phyloP scores from a whole-genome alignment of 2,888 invertebrate genomes.

The Platypus cylindrus region DNA sequence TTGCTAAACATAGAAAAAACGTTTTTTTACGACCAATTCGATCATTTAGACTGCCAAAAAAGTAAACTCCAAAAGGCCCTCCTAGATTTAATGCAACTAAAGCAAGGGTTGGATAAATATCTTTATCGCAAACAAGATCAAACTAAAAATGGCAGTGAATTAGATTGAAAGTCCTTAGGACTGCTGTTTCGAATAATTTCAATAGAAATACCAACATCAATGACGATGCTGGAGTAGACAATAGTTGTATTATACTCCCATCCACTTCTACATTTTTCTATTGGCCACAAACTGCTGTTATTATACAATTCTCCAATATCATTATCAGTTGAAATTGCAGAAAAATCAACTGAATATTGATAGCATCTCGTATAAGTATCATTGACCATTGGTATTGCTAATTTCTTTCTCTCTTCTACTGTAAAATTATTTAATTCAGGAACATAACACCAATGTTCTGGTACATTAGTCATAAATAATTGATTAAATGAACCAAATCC shows the following conservation, averaged over 20 bases:
- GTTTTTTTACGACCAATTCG: conserved; percentile 74
- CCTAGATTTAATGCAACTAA: conserved; percentile 77
- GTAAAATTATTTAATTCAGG: conserved; percentile 51
- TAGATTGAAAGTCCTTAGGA: no score
- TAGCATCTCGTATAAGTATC: conserved; percentile 55
- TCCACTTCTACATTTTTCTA: conserved; percentile 57
- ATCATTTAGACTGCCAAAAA: conserved; percentile 78
- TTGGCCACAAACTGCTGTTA: conserved; percentile 40
- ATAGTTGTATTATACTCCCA: conserved; percentile 66
- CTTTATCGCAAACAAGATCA: conserved; percentile 75
- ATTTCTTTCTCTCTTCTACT: conserved; percentile 42
- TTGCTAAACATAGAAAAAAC: conserved; percentile 73
- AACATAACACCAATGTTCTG: conserved; percentile 74
- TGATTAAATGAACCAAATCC: conserved; percentile 90
- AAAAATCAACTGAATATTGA: conserved; percentile 62
- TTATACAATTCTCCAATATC: conserved; percentile 21
- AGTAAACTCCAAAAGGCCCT: conserved; percentile 80
- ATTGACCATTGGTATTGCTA: conserved; percentile 49
- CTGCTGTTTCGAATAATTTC: no score
- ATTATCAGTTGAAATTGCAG: conserved; percentile 35
- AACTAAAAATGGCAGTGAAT: conserved; percentile 47
- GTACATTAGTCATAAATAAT: conserved; percentile 80
- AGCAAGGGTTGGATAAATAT: conserved; percentile 78
- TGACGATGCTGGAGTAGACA: conserved; percentile 67
- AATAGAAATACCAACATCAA: conserved; percentile 50